Conservation (phyloP, 2,888 invertebrate genomes). For the Drosophila kambysellisi region DNA sequence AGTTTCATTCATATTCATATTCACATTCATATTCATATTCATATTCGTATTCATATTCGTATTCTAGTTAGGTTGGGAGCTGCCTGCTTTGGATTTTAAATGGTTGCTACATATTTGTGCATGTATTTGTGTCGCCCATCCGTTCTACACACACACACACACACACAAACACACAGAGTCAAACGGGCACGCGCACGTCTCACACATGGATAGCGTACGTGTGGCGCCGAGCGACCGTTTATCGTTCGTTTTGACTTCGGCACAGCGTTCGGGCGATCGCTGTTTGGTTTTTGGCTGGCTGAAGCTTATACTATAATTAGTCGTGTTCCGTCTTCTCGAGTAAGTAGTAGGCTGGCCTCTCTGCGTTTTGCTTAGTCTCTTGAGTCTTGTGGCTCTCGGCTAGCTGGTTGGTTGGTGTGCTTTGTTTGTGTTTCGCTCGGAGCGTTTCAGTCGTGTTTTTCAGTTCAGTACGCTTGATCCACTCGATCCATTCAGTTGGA, state of each 20-base stretch:
- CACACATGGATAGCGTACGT: constrained; percentile 69
- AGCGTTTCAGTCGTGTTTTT: constrained; percentile 70
- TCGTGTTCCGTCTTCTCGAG: constrained; percentile 85
- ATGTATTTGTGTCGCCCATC: constrained; percentile 48
- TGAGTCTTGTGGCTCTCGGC: constrained; percentile 49
- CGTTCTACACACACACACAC: constrained; percentile 45
- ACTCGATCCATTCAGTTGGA: constrained; percentile 84
- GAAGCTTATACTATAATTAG: constrained; percentile 84
- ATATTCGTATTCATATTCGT: constrained; percentile 51
- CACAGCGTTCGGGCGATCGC: constrained; percentile 31
- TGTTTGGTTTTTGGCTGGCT: constrained; percentile 73
- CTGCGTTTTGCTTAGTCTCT: constrained; percentile 35
- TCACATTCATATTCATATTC: constrained; percentile 56
- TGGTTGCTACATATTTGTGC: constrained; percentile 60
- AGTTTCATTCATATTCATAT: constrained; percentile 56
- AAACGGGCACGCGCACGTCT: constrained; percentile 16
- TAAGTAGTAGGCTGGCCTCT: constrained; percentile 83
- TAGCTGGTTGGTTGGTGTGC: constrained; percentile 33
- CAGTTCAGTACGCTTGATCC: constrained; percentile 82
- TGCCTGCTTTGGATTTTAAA: constrained; percentile 40
- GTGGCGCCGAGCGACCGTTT: constrained; percentile 56
- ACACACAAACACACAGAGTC: constrained; percentile 17
- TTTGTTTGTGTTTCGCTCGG: constrained; percentile 55
- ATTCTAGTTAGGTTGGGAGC: constrained; percentile 59
- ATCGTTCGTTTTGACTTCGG: constrained; percentile 29